Evolutionary conservation across 2,113 vertebrate species (phyloP), one percentile per base, ranked within the genome.

Genomic region (Misgurnus anguillicaudatus): DNA sequence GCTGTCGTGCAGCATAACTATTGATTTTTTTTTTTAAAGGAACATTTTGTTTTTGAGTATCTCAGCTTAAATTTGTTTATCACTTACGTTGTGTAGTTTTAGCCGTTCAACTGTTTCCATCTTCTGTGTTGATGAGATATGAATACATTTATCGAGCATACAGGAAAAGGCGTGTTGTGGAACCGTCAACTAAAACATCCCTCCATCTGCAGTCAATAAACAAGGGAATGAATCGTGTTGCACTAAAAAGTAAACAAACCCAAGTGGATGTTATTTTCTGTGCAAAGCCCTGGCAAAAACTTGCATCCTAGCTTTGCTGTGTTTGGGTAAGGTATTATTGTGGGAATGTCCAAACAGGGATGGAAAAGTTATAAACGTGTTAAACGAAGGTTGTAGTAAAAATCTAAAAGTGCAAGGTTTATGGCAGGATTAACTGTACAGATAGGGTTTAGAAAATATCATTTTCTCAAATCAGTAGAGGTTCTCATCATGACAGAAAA

Each of bases 151-250:
- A 70, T 19, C 41, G 38, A 47, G 24, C 63, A 36, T 4, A 51
- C 58, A 63, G 62, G 39, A 67, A 73, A 17, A 6, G 76, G 72
- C 60, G 78, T 62, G 31, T 64, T 62, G 31, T 64, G 65, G 65
- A 45, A 24, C 19, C 61, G 58, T 67, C 63, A 77, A 82, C 48
- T 72, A 24, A 51, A 65, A 65, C 55, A 73, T 36, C 65, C 53
- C 48, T 17, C 57, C 77, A 84, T 85, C 79, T 86, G 82, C 38
- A 48, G 19, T 13, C 45, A 80, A 77, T 80, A 83, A 84, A 77
- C 2, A 8, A n/a, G 53, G 61, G 77, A 84, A 80, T 82, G 24
- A 42, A 83, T 31, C 24, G 71, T 53, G 75, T 74, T 79, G 73
- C 48, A 68, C 53, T 74, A 77, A 70, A 10, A 47, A n/a, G 66